phyloP scores from a whole-genome alignment of 30 jellyfish, hydroid and myxozoan species.

The Aurelia aurita complex sp. Pacific region DNA sequence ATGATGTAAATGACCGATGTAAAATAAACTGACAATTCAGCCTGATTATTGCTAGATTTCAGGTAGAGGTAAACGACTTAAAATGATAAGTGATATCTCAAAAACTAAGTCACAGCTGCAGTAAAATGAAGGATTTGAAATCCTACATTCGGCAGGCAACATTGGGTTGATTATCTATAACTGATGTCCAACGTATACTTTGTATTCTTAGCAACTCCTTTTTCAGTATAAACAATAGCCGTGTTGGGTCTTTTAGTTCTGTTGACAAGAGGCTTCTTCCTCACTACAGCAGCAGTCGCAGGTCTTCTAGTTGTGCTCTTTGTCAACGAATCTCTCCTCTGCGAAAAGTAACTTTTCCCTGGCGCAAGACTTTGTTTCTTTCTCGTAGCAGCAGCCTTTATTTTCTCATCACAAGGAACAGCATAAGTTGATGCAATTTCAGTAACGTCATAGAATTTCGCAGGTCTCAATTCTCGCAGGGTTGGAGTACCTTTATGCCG shows the following conservation, averaged over 20 bases:
- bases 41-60: too few species aligned
- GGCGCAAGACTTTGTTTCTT: slow-evolving; percentile 30
- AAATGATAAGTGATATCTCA: too few species aligned
- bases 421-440: slow-evolving; percentile 39
- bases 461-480: slow-evolving; percentile 15
- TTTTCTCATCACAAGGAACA: slow-evolving; percentile 55
- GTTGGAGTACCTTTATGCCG: slow-evolving; percentile 1
- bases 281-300: slow-evolving; percentile 31
- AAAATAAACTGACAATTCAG: too few species aligned
- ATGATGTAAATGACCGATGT: too few species aligned
- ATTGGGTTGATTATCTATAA: too few species aligned
- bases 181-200: too few species aligned
- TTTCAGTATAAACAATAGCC: slow-evolving; percentile 17
- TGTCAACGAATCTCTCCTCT: slow-evolving; percentile 52
- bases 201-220: too few species aligned
- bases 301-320: slow-evolving; percentile 14
- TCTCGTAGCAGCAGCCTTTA: not conserved
- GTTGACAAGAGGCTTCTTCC: not conserved
- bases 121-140: too few species aligned
- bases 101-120: too few species aligned
- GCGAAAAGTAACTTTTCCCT: slow-evolving; percentile 63
- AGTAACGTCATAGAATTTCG: slow-evolving; percentile 38
- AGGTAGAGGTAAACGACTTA: too few species aligned
- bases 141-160: too few species aligned
- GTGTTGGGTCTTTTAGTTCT: slow-evolving; percentile 55